Evolutionary conservation across 2,797 vertebrate genomes (phyloP).

Genomic region (Nasua narica): DNA sequence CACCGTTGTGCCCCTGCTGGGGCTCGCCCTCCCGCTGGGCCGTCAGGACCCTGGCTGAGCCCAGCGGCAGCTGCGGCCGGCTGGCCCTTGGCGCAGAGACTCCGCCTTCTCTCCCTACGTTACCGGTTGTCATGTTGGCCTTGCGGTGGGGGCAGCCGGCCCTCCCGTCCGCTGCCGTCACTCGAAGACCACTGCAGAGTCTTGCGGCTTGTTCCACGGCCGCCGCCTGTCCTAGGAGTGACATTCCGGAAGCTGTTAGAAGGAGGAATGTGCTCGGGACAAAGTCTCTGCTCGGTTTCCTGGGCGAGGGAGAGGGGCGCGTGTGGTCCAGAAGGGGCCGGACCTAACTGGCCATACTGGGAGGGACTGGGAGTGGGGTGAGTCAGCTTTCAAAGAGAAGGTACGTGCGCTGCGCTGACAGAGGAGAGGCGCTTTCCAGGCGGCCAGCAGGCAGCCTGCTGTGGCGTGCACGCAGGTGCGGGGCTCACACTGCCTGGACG

Average conservation of each 20-base stretch:
- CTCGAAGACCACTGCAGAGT: background rate
- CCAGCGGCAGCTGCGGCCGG: too few species aligned
- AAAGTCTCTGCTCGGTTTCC: background rate
- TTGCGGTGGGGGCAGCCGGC: too few species aligned
- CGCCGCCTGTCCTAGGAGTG: background rate
- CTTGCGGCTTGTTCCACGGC: background rate
- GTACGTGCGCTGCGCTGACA: accelerated
- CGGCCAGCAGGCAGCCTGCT: accelerated
- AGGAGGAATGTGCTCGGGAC: background rate
- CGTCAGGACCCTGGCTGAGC: background rate
- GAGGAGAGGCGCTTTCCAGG: background rate
- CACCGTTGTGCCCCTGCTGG: background rate
- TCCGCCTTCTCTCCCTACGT: too few species aligned
- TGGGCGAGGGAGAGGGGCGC: background rate
- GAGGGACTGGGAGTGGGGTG: accelerated
- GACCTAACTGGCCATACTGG: background rate
- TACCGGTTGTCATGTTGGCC: too few species aligned
- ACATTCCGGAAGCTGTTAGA: background rate
- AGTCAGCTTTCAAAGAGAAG: background rate
- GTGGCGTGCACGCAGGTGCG: background rate
- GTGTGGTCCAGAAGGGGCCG: background rate
- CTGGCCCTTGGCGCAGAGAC: too few species aligned
- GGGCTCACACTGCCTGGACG: background rate
- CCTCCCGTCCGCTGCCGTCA: background rate
- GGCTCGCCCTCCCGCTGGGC: accelerated